These are phyloP conservation scores for Hemichromis elongatus DNA, from an alignment of 2,113 vertebrate species.

Conservation along the genomic window DNA sequence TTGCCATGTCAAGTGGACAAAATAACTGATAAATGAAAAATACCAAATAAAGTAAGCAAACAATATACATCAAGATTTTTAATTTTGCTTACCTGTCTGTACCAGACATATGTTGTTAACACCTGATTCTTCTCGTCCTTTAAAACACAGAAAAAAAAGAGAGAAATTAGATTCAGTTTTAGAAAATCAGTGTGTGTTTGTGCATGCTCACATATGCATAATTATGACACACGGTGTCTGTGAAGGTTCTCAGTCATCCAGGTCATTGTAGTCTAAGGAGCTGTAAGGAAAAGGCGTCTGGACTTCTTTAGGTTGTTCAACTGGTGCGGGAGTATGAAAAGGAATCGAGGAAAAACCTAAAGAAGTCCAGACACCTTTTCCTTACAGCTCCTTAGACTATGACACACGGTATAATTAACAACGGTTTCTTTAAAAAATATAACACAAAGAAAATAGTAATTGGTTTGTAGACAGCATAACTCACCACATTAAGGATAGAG, in stretches of 20 bases:
- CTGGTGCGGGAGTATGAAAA: too few species aligned
- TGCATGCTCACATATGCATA: background rate
- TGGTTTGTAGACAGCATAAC: constrained; percentile 6
- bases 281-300: too few species aligned
- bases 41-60: background rate
- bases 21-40: background rate
- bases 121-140: constrained; percentile 99
- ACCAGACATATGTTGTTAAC: constrained; percentile 96
- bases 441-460: background rate
- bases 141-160: background rate
- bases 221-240: background rate
- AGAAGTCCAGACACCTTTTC: too few species aligned
- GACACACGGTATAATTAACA: rapidly evolving
- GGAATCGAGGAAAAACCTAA: too few species aligned
- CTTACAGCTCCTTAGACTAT: too few species aligned
- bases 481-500: constrained; percentile 92
- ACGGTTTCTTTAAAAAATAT: background rate
- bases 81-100: constrained; percentile 81
- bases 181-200: background rate
- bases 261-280: too few species aligned
- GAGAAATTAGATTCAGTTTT: background rate
- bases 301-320: too few species aligned
- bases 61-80: background rate
- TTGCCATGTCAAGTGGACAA: background rate
- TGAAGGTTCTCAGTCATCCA: too few species aligned